phyloP scores from a whole-genome alignment of 2,797 vertebrate genomes.

The Danio aesculapii region DNA sequence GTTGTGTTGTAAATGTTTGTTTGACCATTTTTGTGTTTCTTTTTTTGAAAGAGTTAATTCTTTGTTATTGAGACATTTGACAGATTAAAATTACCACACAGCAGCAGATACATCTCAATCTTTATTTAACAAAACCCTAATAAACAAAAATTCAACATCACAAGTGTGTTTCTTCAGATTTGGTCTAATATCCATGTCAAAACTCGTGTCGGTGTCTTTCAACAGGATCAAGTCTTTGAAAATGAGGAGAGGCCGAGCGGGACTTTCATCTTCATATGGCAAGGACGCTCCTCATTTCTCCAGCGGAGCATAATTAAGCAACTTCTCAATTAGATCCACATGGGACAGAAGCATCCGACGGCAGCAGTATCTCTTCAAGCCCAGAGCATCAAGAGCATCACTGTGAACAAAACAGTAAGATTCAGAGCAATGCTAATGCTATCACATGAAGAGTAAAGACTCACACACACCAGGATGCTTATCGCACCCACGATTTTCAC shows the following conservation, averaged over 20 bases:
- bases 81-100: background rate
- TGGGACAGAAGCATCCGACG: constrained; percentile 96
- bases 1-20: too few relatives aligned
- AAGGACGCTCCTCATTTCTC: constrained; percentile 83
- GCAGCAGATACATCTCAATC: background rate
- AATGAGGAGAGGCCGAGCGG: background rate
- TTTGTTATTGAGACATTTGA: background rate
- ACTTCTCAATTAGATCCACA: constrained; percentile 97
- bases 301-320: constrained; percentile 95
- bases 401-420: constrained; percentile 68
- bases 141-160: constrained; percentile 1
- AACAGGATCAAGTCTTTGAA: constrained; percentile 20
- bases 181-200: background rate
- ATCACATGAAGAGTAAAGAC: too few relatives aligned
- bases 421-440: background rate
- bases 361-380: constrained; percentile 95
- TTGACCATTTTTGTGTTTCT: too few relatives aligned
- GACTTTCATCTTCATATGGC: background rate
- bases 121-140: constrained; percentile 34
- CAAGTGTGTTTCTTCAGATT: background rate
- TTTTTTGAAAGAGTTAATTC: too few relatives aligned
- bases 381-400: constrained; percentile 94
- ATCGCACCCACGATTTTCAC: too few relatives aligned
- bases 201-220: background rate
- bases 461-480: too few relatives aligned